Conservation (phyloP, 2,113 vertebrate genomes). For the Scopus umbretta region DNA sequence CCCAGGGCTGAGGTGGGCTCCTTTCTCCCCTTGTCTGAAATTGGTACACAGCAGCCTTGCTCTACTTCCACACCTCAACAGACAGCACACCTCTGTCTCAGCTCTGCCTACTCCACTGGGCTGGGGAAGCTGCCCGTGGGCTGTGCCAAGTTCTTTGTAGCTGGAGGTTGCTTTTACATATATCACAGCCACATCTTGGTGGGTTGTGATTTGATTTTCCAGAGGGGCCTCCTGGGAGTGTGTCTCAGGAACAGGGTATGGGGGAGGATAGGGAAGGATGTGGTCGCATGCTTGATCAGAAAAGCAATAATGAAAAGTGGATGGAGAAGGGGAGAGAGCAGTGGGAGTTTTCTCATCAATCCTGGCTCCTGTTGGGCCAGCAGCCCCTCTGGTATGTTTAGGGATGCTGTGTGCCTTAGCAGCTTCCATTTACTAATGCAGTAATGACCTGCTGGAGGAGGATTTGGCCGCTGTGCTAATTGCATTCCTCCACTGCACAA, state of each 20-base stretch:
- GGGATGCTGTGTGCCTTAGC: constrained; percentile 63
- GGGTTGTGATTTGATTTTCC: constrained; percentile 46
- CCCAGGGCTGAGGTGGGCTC: neutral
- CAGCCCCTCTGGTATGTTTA: constrained; percentile 68
- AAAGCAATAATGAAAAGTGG: constrained; percentile 67
- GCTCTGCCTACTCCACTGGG: neutral
- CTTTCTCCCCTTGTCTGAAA: neutral
- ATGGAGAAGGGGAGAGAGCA: constrained; percentile 55
- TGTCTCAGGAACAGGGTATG: constrained; percentile 19
- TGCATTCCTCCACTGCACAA: constrained; percentile 71
- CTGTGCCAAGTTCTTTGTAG: neutral
- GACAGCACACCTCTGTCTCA: neutral
- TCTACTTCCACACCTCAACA: neutral
- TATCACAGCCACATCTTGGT: constrained; percentile 31
- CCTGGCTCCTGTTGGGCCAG: constrained; percentile 58
- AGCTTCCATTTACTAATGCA: constrained; percentile 71
- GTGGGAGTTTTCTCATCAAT: constrained; percentile 72
- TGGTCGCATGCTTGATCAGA: constrained; percentile 61
- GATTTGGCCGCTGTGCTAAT: constrained; percentile 68
- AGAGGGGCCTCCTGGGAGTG: constrained; percentile 10
- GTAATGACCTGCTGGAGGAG: constrained; percentile 62
- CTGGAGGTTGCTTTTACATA: constrained; percentile 18
- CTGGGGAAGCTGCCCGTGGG: neutral
- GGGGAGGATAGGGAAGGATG: constrained; percentile 56
- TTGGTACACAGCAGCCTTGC: neutral